phyloP scores from a whole-genome alignment of 2,888 invertebrate species.

The Melanotus villosus region DNA sequence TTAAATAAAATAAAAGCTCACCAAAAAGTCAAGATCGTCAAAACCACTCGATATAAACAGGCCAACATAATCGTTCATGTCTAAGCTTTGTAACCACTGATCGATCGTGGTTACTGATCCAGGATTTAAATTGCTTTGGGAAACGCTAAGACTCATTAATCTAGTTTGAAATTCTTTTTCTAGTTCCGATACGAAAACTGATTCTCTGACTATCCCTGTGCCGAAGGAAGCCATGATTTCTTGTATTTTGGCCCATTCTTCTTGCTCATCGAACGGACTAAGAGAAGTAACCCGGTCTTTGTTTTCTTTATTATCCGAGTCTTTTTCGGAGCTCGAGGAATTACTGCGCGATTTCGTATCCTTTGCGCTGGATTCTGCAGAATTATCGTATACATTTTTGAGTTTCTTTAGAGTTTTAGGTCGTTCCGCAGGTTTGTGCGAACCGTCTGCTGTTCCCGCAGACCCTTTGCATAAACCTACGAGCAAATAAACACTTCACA shows the following conservation, averaged over 20 bases:
- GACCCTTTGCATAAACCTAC: constrained; percentile 88
- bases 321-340: constrained; percentile 63
- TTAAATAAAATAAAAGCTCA: constrained; percentile 70
- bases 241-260: constrained; percentile 97
- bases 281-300: constrained; percentile 75
- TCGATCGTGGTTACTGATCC: constrained; percentile 77
- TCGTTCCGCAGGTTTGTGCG: constrained; percentile 76
- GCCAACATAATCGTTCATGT: constrained; percentile 88
- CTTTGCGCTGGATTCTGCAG: constrained; percentile 62
- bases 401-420: constrained; percentile 83
- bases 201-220: constrained; percentile 83
- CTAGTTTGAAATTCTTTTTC: constrained; percentile 85
- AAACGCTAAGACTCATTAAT: constrained; percentile 78
- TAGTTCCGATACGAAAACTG: constrained; percentile 83
- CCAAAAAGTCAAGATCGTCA: constrained; percentile 93
- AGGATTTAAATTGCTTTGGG: constrained; percentile 69
- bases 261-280: constrained; percentile 93
- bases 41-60: constrained; percentile 89
- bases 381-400: constrained; percentile 79
- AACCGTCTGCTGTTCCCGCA: constrained; percentile 77
- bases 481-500: constrained; percentile 57
- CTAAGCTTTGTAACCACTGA: constrained; percentile 84
- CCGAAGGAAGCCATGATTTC: constrained; percentile 97
- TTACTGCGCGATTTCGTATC: constrained; percentile 64
- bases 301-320: constrained; percentile 70